Conservation (phyloP, 2,888 invertebrate species). For the Craniophora ligustri region DNA sequence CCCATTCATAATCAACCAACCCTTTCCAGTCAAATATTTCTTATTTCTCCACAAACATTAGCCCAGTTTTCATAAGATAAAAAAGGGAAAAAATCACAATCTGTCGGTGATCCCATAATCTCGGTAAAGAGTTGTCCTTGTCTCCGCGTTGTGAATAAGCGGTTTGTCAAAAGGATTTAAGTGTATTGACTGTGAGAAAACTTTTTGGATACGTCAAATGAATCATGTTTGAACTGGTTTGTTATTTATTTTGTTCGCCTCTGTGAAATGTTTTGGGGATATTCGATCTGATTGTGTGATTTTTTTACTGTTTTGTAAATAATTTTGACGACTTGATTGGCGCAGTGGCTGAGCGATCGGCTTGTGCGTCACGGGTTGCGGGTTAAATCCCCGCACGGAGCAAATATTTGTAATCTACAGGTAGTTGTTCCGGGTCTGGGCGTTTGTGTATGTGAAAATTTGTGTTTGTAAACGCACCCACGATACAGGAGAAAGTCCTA, state of each 20-base stretch:
- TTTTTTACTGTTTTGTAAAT: not conserved
- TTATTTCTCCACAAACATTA: not conserved
- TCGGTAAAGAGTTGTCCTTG: slow-evolving; percentile 26
- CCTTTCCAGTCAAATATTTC: too few relatives aligned
- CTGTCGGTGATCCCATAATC: slow-evolving; percentile 27
- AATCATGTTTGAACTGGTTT: slow-evolving; percentile 14
- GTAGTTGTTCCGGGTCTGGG: too few relatives aligned
- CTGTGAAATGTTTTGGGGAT: slow-evolving; percentile 2
- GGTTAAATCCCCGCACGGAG: too few relatives aligned
- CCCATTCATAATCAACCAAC: too few relatives aligned
- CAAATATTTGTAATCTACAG: too few relatives aligned
- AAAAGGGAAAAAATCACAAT: slow-evolving; percentile 35
- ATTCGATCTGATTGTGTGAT: slow-evolving; percentile 6
- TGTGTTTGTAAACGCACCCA: too few relatives aligned
- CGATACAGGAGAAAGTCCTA: too few relatives aligned
- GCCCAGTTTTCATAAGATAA: slow-evolving; percentile 11
- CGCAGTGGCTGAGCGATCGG: too few relatives aligned
- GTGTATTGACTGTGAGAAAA: slow-evolving; percentile 39
- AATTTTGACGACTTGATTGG: too few relatives aligned
- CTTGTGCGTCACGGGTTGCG: too few relatives aligned
- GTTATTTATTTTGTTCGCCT: slow-evolving; percentile 10
- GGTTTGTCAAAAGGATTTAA: slow-evolving; percentile 46
- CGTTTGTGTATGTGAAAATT: too few relatives aligned
- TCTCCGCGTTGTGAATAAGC: slow-evolving; percentile 12
- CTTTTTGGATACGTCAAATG: slow-evolving; percentile 38